Base-by-base conservation (phyloP, 1,140 invertebrate species). In the Phocides pigmalion region DNA sequence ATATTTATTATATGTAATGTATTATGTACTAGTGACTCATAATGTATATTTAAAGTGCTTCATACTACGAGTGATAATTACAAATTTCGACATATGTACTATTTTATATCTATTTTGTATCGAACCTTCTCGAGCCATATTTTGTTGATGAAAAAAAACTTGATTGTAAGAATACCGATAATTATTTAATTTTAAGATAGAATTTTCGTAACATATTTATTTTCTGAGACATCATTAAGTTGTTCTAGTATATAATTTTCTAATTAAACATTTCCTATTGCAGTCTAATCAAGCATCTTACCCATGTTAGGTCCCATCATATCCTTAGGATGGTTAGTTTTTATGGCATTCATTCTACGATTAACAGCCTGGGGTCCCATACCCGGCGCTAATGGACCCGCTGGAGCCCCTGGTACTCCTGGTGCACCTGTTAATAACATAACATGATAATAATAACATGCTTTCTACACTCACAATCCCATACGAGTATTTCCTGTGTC, bases 321-420 rank as follows among this genome's bases (percentile, higher is more conserved):
- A 74, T 96, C 95, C 84, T 96, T 96, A 6, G 95, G 95, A 91
- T 96, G 95, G 78, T 96, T 96, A 8, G 95, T 93, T 89, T 96
- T 96, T 75, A 96, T 95, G 72, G 96, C 96, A 87, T 97, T 97
- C 94, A 96, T 95, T 73, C 95, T 91, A 63, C 95, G 90, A 79
- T 95, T 95, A 58, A 94, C 93, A 35, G 93, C 93, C 66, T 90
- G 90, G 22, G 87, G 84, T 32, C 92, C 92, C 76, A 92, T 92
- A 6, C 89, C 92, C 16, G 89, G 86, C 28, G 87, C 87, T 41
- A 85, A 67, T 0, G 89, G 88, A 4, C 83, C 89, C 28, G 88
- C 89, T 8, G 75, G 76, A 54, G 74, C 84, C 42, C 88, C 91
- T n/a, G 86, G 89, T 16, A 77, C 87, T 5, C 84, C 87, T 15